Conservation (phyloP, 1,140 invertebrate species). For the Cepaea nemoralis region DNA sequence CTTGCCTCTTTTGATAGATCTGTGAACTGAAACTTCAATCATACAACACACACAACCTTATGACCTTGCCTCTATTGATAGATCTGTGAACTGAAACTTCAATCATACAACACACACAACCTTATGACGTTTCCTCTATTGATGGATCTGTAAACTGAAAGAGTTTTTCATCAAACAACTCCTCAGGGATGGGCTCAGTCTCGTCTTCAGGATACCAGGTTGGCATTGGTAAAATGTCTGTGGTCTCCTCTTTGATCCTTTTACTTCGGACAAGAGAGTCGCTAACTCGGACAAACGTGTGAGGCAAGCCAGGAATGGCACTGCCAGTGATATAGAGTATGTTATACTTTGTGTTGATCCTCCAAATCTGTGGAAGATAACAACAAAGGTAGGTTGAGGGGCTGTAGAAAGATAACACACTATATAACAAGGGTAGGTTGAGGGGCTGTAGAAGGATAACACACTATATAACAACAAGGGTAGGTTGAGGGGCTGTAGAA, state of each 20-base stretch:
- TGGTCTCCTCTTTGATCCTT: slow-evolving; percentile 61
- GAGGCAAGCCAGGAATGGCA: slow-evolving; percentile 84
- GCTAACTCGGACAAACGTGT: slow-evolving; percentile 84
- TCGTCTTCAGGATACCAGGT: slow-evolving; percentile 79
- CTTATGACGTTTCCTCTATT: slow-evolving; percentile 76
- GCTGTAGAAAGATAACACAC: too few relatives aligned
- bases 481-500: too few relatives aligned
- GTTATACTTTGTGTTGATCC: slow-evolving; percentile 95
- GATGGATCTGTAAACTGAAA: slow-evolving; percentile 81
- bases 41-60: slow-evolving; percentile 19
- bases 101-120: slow-evolving; percentile 21
- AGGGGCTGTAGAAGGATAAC: too few relatives aligned
- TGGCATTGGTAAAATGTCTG: slow-evolving; percentile 81
- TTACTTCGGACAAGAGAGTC: slow-evolving; percentile 81
- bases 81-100: too few relatives aligned
- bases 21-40: too few relatives aligned
- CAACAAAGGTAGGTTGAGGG: too few relatives aligned
- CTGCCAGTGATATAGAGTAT: slow-evolving; percentile 89
- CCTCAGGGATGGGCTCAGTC: slow-evolving; percentile 75
- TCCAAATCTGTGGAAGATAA: slow-evolving; percentile 78
- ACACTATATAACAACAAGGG: too few relatives aligned
- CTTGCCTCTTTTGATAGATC: too few relatives aligned
- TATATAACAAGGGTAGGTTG: too few relatives aligned
- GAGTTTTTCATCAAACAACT: slow-evolving; percentile 81
- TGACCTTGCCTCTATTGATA: slow-evolving; percentile 76